These are phyloP conservation scores for Nerophis ophidion DNA, from an alignment of 2,113 vertebrate genomes.

Conservation along the genomic window DNA sequence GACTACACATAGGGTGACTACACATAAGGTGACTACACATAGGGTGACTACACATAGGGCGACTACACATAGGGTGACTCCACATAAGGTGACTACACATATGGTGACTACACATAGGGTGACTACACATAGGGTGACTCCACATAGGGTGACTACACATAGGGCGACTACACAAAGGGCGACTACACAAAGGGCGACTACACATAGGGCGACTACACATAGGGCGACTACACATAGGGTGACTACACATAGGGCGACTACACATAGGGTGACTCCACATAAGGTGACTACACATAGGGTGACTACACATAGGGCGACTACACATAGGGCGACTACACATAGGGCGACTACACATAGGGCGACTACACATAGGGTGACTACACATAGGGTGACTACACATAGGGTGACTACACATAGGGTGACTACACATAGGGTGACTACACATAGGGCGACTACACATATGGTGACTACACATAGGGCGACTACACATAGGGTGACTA, in stretches of 20 bases:
- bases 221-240: neutral
- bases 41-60: neutral
- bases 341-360: neutral
- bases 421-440: neutral
- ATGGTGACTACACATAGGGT: too few relatives aligned
- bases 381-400: neutral
- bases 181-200: too few relatives aligned
- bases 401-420: neutral
- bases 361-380: neutral
- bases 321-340: neutral
- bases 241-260: neutral
- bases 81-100: too few relatives aligned
- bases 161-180: neutral
- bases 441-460: neutral
- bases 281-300: too few relatives aligned
- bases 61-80: neutral
- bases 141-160: neutral
- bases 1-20: neutral
- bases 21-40: neutral
- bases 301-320: neutral
- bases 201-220: neutral
- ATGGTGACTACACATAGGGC: too few relatives aligned
- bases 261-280: neutral
- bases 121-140: neutral
- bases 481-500: neutral